These are phyloP conservation scores for Sebastes miniatus DNA, from an alignment of 2,797 vertebrate species.

Conservation along the genomic window DNA sequence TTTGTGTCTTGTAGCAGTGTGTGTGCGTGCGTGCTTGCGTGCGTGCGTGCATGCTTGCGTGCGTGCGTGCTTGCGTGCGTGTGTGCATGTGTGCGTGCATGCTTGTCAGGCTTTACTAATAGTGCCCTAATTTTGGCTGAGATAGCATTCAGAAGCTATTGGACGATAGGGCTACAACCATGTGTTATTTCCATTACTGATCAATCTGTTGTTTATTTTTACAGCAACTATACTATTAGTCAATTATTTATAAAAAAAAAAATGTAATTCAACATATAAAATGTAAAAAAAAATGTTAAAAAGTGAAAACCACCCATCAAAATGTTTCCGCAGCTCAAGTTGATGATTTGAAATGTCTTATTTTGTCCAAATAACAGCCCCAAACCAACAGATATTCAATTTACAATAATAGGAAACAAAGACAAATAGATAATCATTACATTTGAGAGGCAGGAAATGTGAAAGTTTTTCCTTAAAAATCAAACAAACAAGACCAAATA, in stretches of 20 bases:
- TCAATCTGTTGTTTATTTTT: background rate
- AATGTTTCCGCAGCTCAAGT: background rate
- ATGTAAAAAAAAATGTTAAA: background rate
- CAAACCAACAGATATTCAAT: background rate
- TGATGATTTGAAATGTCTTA: background rate
- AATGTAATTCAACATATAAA: background rate
- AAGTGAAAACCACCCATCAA: background rate
- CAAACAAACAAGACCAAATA: background rate
- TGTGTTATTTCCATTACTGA: background rate
- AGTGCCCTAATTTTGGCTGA: background rate
- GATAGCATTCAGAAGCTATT: background rate
- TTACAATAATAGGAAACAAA: background rate
- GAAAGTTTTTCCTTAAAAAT: background rate
- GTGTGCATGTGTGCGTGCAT: accelerated
- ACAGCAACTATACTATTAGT: background rate
- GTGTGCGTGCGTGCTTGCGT: background rate
- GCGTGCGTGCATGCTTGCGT: background rate
- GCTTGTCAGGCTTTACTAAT: background rate
- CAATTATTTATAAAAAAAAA: background rate
- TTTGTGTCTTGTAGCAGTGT: background rate
- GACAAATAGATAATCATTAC: background rate
- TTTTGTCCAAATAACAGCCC: no score
- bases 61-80: background rate
- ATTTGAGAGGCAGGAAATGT: background rate
- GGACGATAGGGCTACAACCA: background rate